These are phyloP conservation scores for Taurulus bubalis DNA, from an alignment of 2,113 vertebrate species.

Conservation along the genomic window DNA sequence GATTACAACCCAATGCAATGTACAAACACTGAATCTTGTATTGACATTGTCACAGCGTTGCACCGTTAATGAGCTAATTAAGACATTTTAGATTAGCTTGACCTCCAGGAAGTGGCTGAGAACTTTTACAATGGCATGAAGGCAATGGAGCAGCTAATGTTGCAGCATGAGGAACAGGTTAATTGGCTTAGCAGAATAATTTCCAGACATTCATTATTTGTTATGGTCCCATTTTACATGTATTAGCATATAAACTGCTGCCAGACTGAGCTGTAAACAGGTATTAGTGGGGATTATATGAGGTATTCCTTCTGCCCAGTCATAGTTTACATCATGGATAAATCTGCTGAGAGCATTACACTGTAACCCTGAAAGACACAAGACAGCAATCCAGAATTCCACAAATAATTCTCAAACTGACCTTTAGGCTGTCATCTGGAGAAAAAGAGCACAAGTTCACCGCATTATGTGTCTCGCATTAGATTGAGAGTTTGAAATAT, in stretches of 20 bases:
- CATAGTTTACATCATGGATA: slow-evolving; percentile 53
- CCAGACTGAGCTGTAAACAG: slow-evolving; percentile 62
- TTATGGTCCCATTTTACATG: slow-evolving; percentile 64
- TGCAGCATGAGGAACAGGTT: slow-evolving; percentile 60
- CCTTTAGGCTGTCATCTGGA: slow-evolving; percentile 7
- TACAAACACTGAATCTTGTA: slow-evolving; percentile 24
- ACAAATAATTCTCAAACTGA: slow-evolving; percentile 19
- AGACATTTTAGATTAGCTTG: slow-evolving; percentile 51
- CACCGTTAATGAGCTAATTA: slow-evolving; percentile 56
- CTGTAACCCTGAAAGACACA: slow-evolving; percentile 31
- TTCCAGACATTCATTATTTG: slow-evolving; percentile 73
- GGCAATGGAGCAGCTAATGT: slow-evolving; percentile 52
- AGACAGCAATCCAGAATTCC: slow-evolving; percentile 11
- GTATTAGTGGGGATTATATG: slow-evolving; percentile 67
- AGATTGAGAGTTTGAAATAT: slow-evolving; percentile 6
- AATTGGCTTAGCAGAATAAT: slow-evolving; percentile 66
- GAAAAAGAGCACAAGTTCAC: slow-evolving; percentile 1
- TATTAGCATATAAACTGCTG: slow-evolving; percentile 61
- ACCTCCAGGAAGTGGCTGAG: slow-evolving; percentile 53
- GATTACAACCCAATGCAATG: slow-evolving; percentile 20
- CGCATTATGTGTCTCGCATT: not conserved
- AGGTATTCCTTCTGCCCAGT: slow-evolving; percentile 49
- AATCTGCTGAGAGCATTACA: slow-evolving; percentile 49
- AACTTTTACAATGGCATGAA: slow-evolving; percentile 46
- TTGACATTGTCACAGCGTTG: slow-evolving; percentile 24